phyloP scores from a whole-genome alignment of 2,113 vertebrate species.

The Okapia johnstoni region DNA sequence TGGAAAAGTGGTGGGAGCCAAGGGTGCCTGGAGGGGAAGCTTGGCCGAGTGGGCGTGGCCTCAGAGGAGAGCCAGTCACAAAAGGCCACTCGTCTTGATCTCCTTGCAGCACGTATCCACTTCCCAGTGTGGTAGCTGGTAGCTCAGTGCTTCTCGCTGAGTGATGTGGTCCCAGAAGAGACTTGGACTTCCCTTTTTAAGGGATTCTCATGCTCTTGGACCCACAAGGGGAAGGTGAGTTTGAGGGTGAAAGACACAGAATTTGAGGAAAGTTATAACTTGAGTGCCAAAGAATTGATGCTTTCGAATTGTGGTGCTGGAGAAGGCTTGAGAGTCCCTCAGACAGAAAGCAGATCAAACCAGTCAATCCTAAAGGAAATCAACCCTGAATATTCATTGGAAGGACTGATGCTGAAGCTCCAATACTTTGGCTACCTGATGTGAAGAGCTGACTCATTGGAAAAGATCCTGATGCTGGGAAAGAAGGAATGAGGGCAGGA shows the following conservation, averaged over 20 bases:
- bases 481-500: neutral
- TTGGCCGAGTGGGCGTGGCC: neutral
- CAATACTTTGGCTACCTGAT: neutral
- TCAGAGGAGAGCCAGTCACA: neutral
- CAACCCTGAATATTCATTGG: neutral
- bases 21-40: neutral
- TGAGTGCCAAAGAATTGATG: neutral
- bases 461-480: neutral
- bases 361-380: neutral
- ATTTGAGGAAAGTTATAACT: neutral
- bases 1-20: neutral
- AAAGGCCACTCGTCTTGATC: too few relatives aligned
- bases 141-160: neutral
- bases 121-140: rapidly evolving
- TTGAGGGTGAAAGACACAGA: neutral
- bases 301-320: neutral
- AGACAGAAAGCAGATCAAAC: neutral
- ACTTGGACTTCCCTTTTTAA: neutral
- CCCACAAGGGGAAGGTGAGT: neutral
- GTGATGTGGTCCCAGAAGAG: neutral
- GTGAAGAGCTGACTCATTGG: neutral
- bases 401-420: neutral
- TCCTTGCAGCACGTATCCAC: rapidly evolving
- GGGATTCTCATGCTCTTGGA: neutral
- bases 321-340: neutral